A percentile compares a stretch with the other conserved stretches of the same genome.
Evolutionary conservation across 2,888 invertebrate genomes (phyloP).

Genomic region (Himalopsyche japonica): DNA sequence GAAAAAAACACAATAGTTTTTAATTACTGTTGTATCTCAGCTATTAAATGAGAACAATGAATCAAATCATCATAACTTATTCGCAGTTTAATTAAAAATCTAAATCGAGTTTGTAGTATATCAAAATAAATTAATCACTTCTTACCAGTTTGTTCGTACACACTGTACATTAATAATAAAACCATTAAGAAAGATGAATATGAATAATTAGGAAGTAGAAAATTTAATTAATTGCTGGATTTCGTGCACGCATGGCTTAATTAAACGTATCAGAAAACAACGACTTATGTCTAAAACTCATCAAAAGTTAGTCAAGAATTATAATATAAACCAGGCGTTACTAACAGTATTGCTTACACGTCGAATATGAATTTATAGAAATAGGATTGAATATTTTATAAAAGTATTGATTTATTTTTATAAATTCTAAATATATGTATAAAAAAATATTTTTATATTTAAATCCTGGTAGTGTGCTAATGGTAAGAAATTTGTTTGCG

Average conservation of each 20-base stretch:
- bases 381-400: too few species aligned
- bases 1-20: too few species aligned
- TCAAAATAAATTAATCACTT: background rate
- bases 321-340: conserved; percentile 32
- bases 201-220: conserved; percentile 25
- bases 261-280: conserved; percentile 40
- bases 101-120: background rate
- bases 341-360: conserved; percentile 26
- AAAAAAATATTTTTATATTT: too few species aligned
- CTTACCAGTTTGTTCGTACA: background rate
- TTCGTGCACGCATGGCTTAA: conserved; percentile 33
- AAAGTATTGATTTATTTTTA: too few species aligned
- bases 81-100: background rate
- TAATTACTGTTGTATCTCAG: too few species aligned
- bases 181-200: background rate
- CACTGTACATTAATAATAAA: background rate
- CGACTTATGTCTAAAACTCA: conserved; percentile 37
- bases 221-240: conserved; percentile 39
- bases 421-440: too few species aligned
- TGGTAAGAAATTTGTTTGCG: too few species aligned
- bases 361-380: conserved; percentile 7
- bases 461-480: too few species aligned
- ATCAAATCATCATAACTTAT: too few species aligned
- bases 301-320: conserved; percentile 38
- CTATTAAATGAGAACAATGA: too few species aligned